phyloP scores from a whole-genome alignment of 2,113 vertebrate species.

The Etheostoma spectabile region DNA sequence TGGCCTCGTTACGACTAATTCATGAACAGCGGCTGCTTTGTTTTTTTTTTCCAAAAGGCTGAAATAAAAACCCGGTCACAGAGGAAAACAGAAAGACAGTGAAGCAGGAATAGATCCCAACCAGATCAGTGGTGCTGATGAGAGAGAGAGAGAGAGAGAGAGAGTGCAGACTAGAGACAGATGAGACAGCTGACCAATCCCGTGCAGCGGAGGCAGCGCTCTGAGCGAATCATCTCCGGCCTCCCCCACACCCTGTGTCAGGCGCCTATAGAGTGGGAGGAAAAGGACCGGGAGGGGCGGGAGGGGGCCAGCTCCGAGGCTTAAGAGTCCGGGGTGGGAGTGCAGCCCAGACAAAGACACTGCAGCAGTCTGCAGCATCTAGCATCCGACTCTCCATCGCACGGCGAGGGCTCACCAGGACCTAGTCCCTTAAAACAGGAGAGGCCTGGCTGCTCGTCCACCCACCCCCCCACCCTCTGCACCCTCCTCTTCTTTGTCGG shows the following conservation, averaged over 20 bases:
- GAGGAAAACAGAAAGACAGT: background rate
- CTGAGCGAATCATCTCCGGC: constrained; percentile 60
- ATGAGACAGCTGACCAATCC: constrained; percentile 82
- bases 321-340: constrained; percentile 47
- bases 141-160: background rate
- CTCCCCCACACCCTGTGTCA: constrained; percentile 9
- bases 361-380: constrained; percentile 64
- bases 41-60: constrained; percentile 9
- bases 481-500: constrained; percentile 41
- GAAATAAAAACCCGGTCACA: background rate
- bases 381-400: constrained; percentile 13
- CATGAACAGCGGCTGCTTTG: background rate
- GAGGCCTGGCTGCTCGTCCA: constrained; percentile 66
- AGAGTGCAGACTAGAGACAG: constrained; percentile 55
- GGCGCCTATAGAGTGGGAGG: constrained; percentile 19
- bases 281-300: constrained; percentile 10
- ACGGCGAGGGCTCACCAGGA: constrained; percentile 58
- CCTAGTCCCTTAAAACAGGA: constrained; percentile 65
- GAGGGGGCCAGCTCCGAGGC: constrained; percentile 45
- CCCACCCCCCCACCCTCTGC: constrained; percentile 9
- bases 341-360: constrained; percentile 71
- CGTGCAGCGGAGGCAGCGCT: constrained; percentile 33
- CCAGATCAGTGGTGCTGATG: constrained; percentile 69
- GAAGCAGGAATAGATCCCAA: constrained; percentile 16
- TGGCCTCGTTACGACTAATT: constrained; percentile 6